Evolutionary conservation across 2,888 invertebrate genomes (phyloP).

Genomic region (Thecophora atra): DNA sequence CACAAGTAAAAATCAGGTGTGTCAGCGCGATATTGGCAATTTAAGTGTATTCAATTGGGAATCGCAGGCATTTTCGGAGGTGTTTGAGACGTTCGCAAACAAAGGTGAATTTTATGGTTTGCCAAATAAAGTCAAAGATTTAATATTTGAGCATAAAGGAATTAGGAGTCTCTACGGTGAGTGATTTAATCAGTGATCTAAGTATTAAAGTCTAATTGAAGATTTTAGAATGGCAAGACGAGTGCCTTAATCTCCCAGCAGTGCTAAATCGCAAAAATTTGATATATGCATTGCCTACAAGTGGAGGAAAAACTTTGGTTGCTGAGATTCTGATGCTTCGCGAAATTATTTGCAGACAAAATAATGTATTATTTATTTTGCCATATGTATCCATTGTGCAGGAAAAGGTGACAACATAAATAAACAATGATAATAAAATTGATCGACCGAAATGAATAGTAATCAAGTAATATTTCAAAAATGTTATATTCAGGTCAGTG

Average conservation of each 20-base stretch:
- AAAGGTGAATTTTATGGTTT: constrained; percentile 80
- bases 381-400: constrained; percentile 97
- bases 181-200: constrained; percentile 41
- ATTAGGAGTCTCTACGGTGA: constrained; percentile 85
- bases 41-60: constrained; percentile 58
- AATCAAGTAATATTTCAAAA: background rate
- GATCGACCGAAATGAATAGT: background rate
- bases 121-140: constrained; percentile 74
- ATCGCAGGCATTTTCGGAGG: constrained; percentile 55
- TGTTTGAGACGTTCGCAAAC: constrained; percentile 50
- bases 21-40: constrained; percentile 46
- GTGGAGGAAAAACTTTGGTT: constrained; percentile 96
- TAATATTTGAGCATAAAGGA: constrained; percentile 80
- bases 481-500: constrained; percentile 52
- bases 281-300: constrained; percentile 93
- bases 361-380: constrained; percentile 87
- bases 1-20: background rate
- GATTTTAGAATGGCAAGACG: constrained; percentile 90
- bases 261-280: constrained; percentile 79
- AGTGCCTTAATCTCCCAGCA: constrained; percentile 84
- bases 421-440: background rate
- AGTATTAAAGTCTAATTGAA: background rate
- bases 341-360: constrained; percentile 81
- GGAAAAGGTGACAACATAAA: constrained; percentile 79
- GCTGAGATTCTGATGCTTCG: constrained; percentile 93